Conservation (phyloP, 2,888 invertebrate genomes). For the Lutraria lutraria region DNA sequence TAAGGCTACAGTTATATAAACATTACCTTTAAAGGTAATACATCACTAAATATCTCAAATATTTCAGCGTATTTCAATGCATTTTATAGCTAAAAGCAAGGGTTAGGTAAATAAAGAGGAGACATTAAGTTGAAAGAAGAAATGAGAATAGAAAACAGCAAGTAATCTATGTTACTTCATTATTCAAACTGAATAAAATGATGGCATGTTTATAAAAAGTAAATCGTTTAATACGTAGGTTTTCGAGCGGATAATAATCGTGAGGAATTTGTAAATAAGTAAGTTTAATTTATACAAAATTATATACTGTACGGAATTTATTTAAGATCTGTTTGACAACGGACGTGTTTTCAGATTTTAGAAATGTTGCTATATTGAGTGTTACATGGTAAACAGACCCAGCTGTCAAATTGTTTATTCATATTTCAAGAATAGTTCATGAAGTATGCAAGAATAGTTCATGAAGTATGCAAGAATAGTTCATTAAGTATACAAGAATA, state of each 20-base stretch:
- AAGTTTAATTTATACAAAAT: not conserved
- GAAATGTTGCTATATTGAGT: too few species aligned
- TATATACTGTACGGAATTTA: not conserved
- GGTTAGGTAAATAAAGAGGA: slow-evolving; percentile 33
- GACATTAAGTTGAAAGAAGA: slow-evolving; percentile 31
- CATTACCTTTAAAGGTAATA: not conserved
- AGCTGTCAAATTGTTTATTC: too few species aligned
- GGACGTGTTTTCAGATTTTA: too few species aligned
- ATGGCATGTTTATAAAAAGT: not conserved
- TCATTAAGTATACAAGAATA: too few species aligned
- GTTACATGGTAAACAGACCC: too few species aligned
- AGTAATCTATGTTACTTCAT: slow-evolving; percentile 26
- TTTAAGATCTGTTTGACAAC: too few species aligned
- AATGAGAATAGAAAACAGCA: slow-evolving; percentile 18
- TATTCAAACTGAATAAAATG: slow-evolving; percentile 26
- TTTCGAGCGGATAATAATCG: not conserved
- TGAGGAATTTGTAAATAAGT: not conserved
- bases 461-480: too few species aligned
- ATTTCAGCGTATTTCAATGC: slow-evolving; percentile 27
- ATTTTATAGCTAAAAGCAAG: slow-evolving; percentile 44
- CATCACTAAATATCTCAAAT: slow-evolving; percentile 14
- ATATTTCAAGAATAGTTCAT: too few species aligned
- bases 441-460: too few species aligned
- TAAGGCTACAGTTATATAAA: not conserved
- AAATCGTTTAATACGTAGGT: not conserved